Base-by-base conservation (phyloP, 2,113 vertebrate species). In the Stictonetta naevosa region DNA sequence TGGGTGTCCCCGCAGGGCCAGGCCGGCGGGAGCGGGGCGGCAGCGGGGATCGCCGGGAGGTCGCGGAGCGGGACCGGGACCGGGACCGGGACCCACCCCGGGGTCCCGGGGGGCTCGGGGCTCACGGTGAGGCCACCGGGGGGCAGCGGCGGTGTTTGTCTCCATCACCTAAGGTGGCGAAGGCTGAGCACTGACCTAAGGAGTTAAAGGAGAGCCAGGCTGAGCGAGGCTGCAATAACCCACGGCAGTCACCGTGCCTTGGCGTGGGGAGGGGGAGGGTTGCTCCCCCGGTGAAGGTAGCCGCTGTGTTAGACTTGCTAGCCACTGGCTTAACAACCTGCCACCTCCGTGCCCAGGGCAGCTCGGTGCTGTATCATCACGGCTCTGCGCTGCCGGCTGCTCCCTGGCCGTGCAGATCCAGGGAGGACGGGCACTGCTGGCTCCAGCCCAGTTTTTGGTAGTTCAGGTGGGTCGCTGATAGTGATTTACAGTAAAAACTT, bases 401-500 rank as follows among this genome's bases (percentile, higher is more conserved):
- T 5, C 6, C 46, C 33, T 73, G 0, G 0, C 71, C 53, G 31
- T 56, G 10, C 31, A 11, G 34, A 60, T 46, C 31, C 80, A 33
- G 78, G 67, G 22, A 73, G 33, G 66, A 3, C 58, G 80, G 42
- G 80, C 81, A 77, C 62, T 73, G 10, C 69, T 90, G 92, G 38
- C 72, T 78, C 77, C 86, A 50, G 69, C 82, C 92, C 91, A 14
- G 58, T 64, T 76, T 50, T 71, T 93, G 75, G 92, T 91, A 79
- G 83, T 79, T 90, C 86, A 46, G 40, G 88, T 82, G 80, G 81
- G 69, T 90, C 74, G 92, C 55, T 17, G 21, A 72, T 88, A 88
- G 63, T 66, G 71, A 84, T 71, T 96, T 95, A 44, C 53, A 93
- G 68, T 90, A 79, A 92, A 97, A 94, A 91, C 73, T 87, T 88